These are phyloP conservation scores for Leucophenga montana DNA, from an alignment of 2,888 invertebrate species.

Conservation along the genomic window DNA sequence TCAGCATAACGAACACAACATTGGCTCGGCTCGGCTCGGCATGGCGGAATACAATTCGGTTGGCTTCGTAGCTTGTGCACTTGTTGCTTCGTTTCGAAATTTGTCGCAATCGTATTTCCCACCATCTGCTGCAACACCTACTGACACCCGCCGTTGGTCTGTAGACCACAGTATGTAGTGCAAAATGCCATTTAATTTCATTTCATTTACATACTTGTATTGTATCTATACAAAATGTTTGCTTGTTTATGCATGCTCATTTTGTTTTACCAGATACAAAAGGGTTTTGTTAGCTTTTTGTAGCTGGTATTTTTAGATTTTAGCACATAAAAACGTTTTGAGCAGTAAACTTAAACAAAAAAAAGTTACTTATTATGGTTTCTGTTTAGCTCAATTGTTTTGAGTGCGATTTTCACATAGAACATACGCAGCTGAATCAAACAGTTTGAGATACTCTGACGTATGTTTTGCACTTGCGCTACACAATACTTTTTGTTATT, in stretches of 20 bases:
- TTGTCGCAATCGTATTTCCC: too few species aligned
- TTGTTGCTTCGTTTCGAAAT: too few species aligned
- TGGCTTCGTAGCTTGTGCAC: too few species aligned
- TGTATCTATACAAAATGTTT: conserved; percentile 12
- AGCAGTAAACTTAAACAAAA: neutral
- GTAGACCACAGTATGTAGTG: neutral
- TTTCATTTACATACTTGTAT: neutral
- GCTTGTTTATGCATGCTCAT: conserved; percentile 5
- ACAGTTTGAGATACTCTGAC: neutral
- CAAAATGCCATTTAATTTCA: too few species aligned
- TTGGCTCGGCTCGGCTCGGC: too few species aligned
- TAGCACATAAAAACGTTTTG: neutral
- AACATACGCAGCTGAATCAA: too few species aligned
- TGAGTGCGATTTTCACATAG: neutral
- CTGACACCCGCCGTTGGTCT: neutral
- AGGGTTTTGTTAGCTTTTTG: neutral
- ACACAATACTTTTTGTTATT: neutral
- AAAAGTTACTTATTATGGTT: neutral
- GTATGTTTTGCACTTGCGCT: conserved; percentile 3
- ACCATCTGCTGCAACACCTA: too few species aligned
- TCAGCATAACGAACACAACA: too few species aligned
- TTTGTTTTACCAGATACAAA: neutral
- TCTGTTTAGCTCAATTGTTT: neutral
- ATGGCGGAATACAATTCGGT: too few species aligned
- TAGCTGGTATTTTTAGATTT: neutral